Base-by-base conservation (phyloP, 2,113 vertebrate species). In the Ursus arctos region DNA sequence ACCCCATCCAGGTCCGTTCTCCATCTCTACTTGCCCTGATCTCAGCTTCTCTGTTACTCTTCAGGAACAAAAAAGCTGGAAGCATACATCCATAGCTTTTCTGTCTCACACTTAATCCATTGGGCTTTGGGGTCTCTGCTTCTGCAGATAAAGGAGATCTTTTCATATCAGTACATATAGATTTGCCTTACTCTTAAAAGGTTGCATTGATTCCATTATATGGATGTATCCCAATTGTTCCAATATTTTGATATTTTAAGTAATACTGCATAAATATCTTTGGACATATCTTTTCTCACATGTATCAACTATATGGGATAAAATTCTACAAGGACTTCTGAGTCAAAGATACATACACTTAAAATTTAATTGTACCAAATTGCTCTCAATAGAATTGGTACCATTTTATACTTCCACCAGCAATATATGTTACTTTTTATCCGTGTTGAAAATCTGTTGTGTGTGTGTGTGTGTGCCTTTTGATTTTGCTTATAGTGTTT, bases 241-340 rank as follows among this genome's bases (percentile, higher is more conserved):
- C 21, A 85, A 18, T 90, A 67, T 84, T 94, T 93, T 88, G 40
- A 59, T 88, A 67, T 94, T 84, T 92, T 81, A 91, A 63, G 63
- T 95, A 92, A 65, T 76, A 21, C 10, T 93, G 31, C 7, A 13
- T 77, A 69, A 92, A 63, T 89, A 61, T 67, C 14, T 74, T 91
- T 72, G 47, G 13, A 72, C 28, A 33, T 85, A 28, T 82, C 69
- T 86, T 95, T 90, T 77, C 24, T 89, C 81, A 40, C 15, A 43
- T 11, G 0, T 81, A 14, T 74, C 31, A 77, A 31, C 76, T 90
- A 55, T 12, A 65, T 53, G n/a, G 43, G 28, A 61, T 77, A 82
- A 53, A 69, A 86, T 87, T 10, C 22, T 86, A 82, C 57, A 74
- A 51, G 15, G 33, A 57, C 74, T 92, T 97, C 55, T 49, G 59